Conservation (phyloP, 2,113 vertebrate genomes). For the Grus americana region DNA sequence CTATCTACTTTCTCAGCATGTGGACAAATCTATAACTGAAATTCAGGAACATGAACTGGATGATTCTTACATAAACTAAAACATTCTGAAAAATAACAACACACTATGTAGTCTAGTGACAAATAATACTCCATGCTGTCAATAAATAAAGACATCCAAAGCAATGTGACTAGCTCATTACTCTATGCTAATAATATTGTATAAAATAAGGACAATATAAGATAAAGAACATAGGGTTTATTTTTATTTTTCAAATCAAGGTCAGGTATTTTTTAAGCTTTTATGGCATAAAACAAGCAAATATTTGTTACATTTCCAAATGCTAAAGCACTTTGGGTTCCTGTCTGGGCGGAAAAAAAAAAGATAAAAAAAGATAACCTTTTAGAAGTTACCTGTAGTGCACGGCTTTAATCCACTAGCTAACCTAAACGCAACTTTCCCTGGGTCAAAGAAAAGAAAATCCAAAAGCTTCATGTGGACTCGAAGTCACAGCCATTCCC, state of each 20-base stretch:
- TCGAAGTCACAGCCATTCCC: not conserved
- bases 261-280: not conserved
- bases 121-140: not conserved
- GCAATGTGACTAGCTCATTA: not conserved
- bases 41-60: not conserved
- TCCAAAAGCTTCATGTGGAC: not conserved
- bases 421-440: not conserved
- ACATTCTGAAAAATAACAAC: not conserved
- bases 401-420: not conserved
- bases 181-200: not conserved
- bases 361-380: not conserved
- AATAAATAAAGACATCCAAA: not conserved
- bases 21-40: not conserved
- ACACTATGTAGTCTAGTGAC: not conserved
- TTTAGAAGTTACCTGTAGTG: not conserved
- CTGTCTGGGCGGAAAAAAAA: too few species aligned
- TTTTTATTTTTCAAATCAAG: not conserved
- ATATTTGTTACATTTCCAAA: not conserved
- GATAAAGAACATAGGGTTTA: not conserved
- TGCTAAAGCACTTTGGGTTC: not conserved
- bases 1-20: not conserved
- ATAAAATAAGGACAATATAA: not conserved
- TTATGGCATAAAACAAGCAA: not conserved
- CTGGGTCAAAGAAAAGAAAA: not conserved
- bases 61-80: not conserved